Evolutionary conservation across 2,797 vertebrate species (phyloP).

Genomic region (Pangasius sanitwongsei): DNA sequence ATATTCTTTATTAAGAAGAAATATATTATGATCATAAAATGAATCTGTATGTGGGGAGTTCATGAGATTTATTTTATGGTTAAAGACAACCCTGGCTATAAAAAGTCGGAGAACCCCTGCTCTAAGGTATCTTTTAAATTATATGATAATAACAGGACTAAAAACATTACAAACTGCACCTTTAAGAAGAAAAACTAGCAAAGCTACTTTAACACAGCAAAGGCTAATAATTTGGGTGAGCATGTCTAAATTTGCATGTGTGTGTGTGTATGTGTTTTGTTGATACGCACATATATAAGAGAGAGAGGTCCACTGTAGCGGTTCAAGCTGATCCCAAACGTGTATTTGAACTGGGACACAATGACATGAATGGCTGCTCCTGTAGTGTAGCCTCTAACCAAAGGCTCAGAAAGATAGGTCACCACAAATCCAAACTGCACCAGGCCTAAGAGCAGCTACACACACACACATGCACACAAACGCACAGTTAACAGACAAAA

Average conservation of each 20-base stretch:
- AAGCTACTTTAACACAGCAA: not conserved
- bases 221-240: not conserved
- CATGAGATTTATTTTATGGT: not conserved
- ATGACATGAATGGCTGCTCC: slow-evolving; percentile 87
- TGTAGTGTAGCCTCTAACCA: slow-evolving; percentile 90
- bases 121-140: not conserved
- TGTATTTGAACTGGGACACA: slow-evolving; percentile 91
- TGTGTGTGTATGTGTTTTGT: not conserved
- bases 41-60: not conserved
- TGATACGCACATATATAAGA: slow-evolving; percentile 72
- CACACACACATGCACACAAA: slow-evolving; percentile 20
- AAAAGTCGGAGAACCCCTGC: not conserved
- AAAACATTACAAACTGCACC: not conserved
- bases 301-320: slow-evolving; percentile 79
- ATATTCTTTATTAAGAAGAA: not conserved
- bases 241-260: not conserved
- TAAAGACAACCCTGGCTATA: not conserved
- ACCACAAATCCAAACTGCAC: slow-evolving; percentile 91
- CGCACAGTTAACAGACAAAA: not conserved
- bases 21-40: not conserved
- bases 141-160: not conserved
- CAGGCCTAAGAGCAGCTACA: slow-evolving; percentile 76
- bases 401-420: slow-evolving; percentile 92
- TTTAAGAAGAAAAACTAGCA: not conserved
- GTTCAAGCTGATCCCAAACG: slow-evolving; percentile 77